Evolutionary conservation across 2,113 vertebrate species (phyloP).

Genomic region (Peromyscus polionotus): DNA sequence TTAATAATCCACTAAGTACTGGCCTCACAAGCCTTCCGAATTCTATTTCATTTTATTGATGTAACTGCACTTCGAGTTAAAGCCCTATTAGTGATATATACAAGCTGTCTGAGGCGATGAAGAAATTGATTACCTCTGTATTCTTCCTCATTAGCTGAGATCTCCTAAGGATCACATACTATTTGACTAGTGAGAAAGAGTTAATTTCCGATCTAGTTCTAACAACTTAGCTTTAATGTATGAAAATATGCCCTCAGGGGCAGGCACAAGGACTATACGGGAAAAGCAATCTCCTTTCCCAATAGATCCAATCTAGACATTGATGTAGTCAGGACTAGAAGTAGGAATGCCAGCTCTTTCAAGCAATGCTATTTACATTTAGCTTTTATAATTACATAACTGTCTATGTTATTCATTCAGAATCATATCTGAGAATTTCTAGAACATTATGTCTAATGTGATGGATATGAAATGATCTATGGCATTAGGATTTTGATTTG

Average conservation of each 20-base stretch:
- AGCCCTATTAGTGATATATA: constrained; percentile 65
- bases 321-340: constrained; percentile 50
- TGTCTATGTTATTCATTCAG: constrained; percentile 63
- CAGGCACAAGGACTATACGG: constrained; percentile 68
- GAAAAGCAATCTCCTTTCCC: constrained; percentile 54
- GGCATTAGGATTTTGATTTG: constrained; percentile 73
- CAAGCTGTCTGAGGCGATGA: constrained; percentile 47
- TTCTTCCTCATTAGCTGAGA: constrained; percentile 57
- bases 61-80: constrained; percentile 71
- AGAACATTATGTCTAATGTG: constrained; percentile 49
- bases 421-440: constrained; percentile 61
- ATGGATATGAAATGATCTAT: constrained; percentile 51
- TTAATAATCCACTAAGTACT: constrained; percentile 54
- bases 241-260: constrained; percentile 73
- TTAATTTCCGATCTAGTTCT: constrained; percentile 58
- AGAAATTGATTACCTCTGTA: constrained; percentile 42
- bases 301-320: constrained; percentile 23
- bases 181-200: constrained; percentile 61
- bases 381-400: constrained; percentile 19
- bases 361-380: constrained; percentile 68
- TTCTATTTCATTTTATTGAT: constrained; percentile 66
- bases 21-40: constrained; percentile 52
- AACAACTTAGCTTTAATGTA: constrained; percentile 59
- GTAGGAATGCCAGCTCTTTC: constrained; percentile 50
- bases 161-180: constrained; percentile 49